A percentile compares a stretch with the other conserved stretches of the same genome.
Evolutionary conservation across 1,140 invertebrate genomes (phyloP).

Genomic region (Hyles euphorbiae): DNA sequence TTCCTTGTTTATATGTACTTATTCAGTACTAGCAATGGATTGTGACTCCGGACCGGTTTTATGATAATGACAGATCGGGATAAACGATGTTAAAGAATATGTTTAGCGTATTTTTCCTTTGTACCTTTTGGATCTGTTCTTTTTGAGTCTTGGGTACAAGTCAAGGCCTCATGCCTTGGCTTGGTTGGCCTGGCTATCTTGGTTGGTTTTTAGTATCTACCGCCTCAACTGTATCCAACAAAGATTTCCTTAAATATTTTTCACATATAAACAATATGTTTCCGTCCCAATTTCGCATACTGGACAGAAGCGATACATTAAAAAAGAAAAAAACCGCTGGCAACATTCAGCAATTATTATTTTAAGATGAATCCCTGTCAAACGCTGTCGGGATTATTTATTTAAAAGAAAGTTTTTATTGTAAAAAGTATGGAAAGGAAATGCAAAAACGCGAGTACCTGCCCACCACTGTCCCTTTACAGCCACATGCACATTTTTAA

Average conservation of each 20-base stretch:
- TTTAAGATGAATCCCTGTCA: constrained; percentile 71
- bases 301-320: too few relatives aligned
- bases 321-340: constrained; percentile 32
- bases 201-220: too few relatives aligned
- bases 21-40: neutral
- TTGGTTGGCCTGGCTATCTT: too few relatives aligned
- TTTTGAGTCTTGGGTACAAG: too few relatives aligned
- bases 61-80: neutral
- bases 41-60: constrained; percentile 1
- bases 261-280: too few relatives aligned
- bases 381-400: constrained; percentile 69
- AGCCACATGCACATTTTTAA: constrained; percentile 58
- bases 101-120: too few relatives aligned
- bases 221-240: too few relatives aligned
- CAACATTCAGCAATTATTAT: constrained; percentile 55
- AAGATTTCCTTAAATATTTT: too few relatives aligned
- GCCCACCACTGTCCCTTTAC: constrained; percentile 58
- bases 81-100: too few relatives aligned
- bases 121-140: too few relatives aligned
- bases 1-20: constrained; percentile 4
- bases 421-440: constrained; percentile 71
- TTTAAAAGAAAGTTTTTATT: constrained; percentile 75
- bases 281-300: too few relatives aligned
- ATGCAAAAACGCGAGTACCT: constrained; percentile 68
- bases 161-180: too few relatives aligned